A percentile compares a stretch with the other conserved stretches of the same genome.
Conservation (phyloP, 2,797 vertebrate genomes). For the Pelobates cultripes region DNA sequence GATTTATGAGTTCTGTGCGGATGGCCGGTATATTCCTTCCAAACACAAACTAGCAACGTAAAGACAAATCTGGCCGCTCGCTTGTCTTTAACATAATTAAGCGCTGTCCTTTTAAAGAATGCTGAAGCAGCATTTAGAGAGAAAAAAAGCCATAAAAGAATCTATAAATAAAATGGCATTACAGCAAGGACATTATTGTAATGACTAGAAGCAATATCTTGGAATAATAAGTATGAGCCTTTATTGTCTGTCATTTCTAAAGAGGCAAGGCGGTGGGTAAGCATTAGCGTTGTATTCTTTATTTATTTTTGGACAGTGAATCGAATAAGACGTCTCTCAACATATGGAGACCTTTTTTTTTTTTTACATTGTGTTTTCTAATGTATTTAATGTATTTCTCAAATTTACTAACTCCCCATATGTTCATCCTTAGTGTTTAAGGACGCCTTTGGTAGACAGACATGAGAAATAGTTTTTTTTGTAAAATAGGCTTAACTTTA, state of each 20-base stretch:
- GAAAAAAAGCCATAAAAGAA: slow-evolving; percentile 28
- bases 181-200: slow-evolving; percentile 65
- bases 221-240: slow-evolving; percentile 59
- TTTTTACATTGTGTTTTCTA: not conserved
- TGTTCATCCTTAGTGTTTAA: not conserved
- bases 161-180: slow-evolving; percentile 57
- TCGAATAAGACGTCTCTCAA: slow-evolving; percentile 31
- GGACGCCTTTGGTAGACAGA: not conserved
- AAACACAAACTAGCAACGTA: slow-evolving; percentile 57
- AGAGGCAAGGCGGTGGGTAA: not conserved
- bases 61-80: slow-evolving; percentile 47
- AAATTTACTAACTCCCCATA: slow-evolving; percentile 18
- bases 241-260: slow-evolving; percentile 54
- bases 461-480: too few species aligned
- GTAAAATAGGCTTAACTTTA: too few species aligned
- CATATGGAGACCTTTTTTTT: slow-evolving; percentile 27
- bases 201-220: slow-evolving; percentile 64
- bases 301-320: slow-evolving; percentile 13
- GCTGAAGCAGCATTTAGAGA: slow-evolving; percentile 44
- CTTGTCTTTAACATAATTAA: slow-evolving; percentile 45
- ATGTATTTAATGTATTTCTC: not conserved
- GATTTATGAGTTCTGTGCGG: slow-evolving; percentile 71
- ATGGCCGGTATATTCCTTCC: slow-evolving; percentile 52
- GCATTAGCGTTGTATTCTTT: not conserved
- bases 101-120: slow-evolving; percentile 42